A percentile compares a stretch with the other conserved stretches of the same genome.
Conservation (phyloP, 1,140 invertebrate species). For the Bombyx mandarina region DNA sequence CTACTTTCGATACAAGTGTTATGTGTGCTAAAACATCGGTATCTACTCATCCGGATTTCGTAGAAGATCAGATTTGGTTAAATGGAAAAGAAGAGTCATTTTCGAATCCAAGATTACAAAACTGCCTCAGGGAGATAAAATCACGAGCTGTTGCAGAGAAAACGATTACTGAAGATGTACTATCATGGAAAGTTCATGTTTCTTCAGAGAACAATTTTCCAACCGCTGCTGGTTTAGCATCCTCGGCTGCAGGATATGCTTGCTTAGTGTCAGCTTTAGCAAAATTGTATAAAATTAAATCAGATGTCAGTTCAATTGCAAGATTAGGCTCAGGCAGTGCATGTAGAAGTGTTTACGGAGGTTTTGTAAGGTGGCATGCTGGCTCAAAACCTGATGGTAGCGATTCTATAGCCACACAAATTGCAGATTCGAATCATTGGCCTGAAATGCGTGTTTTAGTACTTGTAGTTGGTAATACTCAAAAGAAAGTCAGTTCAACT, state of each 20-base stretch:
- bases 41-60: slow-evolving; percentile 78
- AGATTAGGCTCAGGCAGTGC: slow-evolving; percentile 95
- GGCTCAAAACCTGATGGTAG: slow-evolving; percentile 78
- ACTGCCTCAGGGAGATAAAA: slow-evolving; percentile 82
- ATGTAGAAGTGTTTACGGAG: slow-evolving; percentile 94
- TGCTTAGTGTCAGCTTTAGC: slow-evolving; percentile 85
- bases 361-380: slow-evolving; percentile 91
- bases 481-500: slow-evolving; percentile 92
- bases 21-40: slow-evolving; percentile 94
- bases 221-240: slow-evolving; percentile 97
- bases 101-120: slow-evolving; percentile 80
- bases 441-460: slow-evolving; percentile 91
- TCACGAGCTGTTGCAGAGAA: slow-evolving; percentile 62
- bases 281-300: slow-evolving; percentile 82
- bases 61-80: slow-evolving; percentile 87
- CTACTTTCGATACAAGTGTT: slow-evolving; percentile 87
- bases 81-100: slow-evolving; percentile 88
- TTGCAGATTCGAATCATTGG: slow-evolving; percentile 87
- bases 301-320: slow-evolving; percentile 88
- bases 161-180: slow-evolving; percentile 53
- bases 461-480: slow-evolving; percentile 88
- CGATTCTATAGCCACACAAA: slow-evolving; percentile 88
- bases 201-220: slow-evolving; percentile 98
- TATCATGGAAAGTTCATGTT: slow-evolving; percentile 85
- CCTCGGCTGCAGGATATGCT: slow-evolving; percentile 98